Conservation (phyloP, 2,113 vertebrate genomes). For the Nothobranchius furzeri region DNA sequence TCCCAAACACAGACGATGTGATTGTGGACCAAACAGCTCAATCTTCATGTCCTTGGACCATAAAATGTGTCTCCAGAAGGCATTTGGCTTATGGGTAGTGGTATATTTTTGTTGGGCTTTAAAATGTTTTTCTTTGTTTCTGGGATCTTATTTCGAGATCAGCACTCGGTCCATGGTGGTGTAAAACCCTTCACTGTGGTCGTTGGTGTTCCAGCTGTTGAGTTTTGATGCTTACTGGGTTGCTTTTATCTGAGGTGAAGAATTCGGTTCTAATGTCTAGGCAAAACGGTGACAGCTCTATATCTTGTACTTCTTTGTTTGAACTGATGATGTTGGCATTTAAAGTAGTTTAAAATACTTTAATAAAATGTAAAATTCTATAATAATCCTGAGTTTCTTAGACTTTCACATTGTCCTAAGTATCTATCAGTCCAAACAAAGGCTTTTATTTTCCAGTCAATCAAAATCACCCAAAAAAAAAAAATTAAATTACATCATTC, state of each 20-base stretch:
- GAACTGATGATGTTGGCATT: not conserved
- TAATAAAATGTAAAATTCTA: not conserved
- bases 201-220: not conserved
- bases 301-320: not conserved
- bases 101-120: not conserved
- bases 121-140: not conserved
- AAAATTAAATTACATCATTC: too few relatives aligned
- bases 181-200: too few relatives aligned
- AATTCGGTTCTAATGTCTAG: not conserved
- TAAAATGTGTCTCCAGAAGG: not conserved
- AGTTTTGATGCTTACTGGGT: not conserved
- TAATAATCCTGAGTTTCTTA: not conserved
- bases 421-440: not conserved
- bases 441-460: not conserved
- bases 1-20: not conserved
- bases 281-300: not conserved
- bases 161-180: too few relatives aligned
- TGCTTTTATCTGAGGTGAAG: not conserved
- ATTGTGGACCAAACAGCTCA: not conserved
- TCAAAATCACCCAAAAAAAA: too few relatives aligned
- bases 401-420: not conserved
- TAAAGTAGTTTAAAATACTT: not conserved
- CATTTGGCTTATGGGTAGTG: not conserved
- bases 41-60: not conserved
- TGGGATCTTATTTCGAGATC: too few relatives aligned